Evolutionary conservation across 2,888 invertebrate species (phyloP).

Genomic region (Cacoxenus indagator): DNA sequence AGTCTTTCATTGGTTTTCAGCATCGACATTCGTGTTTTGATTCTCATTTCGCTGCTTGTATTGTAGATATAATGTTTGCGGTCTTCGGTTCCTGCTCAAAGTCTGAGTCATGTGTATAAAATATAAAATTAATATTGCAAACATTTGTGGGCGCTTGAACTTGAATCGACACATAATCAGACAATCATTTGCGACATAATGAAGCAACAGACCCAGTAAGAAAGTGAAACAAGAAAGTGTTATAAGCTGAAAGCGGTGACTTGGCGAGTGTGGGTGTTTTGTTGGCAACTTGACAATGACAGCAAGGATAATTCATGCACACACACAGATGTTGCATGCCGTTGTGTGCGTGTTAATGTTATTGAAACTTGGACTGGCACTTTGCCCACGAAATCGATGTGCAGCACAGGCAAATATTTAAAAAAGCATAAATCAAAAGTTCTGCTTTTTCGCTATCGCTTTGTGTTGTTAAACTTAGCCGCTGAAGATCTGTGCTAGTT

Average conservation of each 20-base stretch:
- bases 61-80: no score
- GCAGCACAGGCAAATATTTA: neutral
- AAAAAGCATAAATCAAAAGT: slow-evolving; percentile 9
- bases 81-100: no score
- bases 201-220: slow-evolving; percentile 30
- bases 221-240: slow-evolving; percentile 29
- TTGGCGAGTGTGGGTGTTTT: slow-evolving; percentile 19
- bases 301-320: slow-evolving; percentile 3
- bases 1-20: no score
- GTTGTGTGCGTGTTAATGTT: neutral
- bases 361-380: slow-evolving; percentile 24
- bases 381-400: slow-evolving; percentile 30
- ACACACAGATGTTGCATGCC: slow-evolving; percentile 9
- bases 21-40: no score
- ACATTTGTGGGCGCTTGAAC: slow-evolving; percentile 5
- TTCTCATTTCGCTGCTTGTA: no score
- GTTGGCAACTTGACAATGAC: slow-evolving; percentile 59
- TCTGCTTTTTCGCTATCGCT: neutral
- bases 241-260: neutral
- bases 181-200: slow-evolving; percentile 42
- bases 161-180: neutral
- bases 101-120: neutral
- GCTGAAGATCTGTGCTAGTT: no score
- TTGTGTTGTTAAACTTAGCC: neutral
- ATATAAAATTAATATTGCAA: neutral